Evolutionary conservation across 2,113 vertebrate species (phyloP).

Genomic region (Scopus umbretta): DNA sequence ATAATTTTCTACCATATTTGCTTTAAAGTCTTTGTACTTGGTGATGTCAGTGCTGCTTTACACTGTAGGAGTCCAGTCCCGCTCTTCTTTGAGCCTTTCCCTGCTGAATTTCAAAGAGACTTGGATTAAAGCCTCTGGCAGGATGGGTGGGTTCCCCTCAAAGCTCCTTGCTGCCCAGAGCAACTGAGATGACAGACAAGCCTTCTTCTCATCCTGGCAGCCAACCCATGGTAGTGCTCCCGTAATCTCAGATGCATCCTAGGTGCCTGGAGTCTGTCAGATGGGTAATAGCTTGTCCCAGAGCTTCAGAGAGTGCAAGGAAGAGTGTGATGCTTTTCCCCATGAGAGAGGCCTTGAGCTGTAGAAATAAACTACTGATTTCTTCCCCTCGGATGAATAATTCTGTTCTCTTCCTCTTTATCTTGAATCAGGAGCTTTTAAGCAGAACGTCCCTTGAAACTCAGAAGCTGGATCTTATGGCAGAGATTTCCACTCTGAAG

Average conservation of each 20-base stretch:
- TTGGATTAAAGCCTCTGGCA: conserved; percentile 11
- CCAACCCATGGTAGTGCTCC: background rate
- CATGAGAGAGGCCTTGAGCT: background rate
- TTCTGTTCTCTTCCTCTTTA: background rate
- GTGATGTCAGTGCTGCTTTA: background rate
- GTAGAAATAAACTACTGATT: background rate
- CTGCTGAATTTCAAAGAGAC: conserved; percentile 1
- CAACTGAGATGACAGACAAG: background rate
- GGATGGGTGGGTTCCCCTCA: background rate
- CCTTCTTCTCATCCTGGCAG: background rate
- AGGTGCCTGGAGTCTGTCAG: background rate
- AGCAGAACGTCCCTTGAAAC: conserved; percentile 89
- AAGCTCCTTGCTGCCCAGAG: background rate
- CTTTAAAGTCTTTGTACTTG: background rate
- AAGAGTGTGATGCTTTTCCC: background rate
- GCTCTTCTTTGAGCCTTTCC: background rate
- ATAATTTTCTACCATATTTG: background rate
- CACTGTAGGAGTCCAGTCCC: background rate
- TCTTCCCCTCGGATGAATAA: background rate
- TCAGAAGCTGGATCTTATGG: conserved; percentile 92
- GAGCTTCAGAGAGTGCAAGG: background rate
- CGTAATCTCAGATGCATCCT: background rate
- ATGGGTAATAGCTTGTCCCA: background rate
- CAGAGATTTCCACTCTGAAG: conserved; percentile 93
- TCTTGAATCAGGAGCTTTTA: conserved; percentile 83